Base-by-base conservation (phyloP, 2,888 invertebrate genomes). In the Mesodorylaimus sp. region DNA sequence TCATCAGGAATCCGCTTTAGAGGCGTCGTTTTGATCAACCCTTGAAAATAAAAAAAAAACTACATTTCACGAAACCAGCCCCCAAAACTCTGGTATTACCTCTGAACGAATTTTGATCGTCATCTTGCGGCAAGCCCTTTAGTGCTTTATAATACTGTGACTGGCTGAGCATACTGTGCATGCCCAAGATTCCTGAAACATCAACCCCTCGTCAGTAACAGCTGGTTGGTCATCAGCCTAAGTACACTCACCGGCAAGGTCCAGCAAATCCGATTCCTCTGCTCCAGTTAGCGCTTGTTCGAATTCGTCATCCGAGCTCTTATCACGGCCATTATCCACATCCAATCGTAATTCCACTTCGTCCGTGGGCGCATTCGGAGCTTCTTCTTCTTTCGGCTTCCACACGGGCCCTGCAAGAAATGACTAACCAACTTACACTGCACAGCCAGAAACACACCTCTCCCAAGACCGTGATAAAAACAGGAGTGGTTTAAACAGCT, bases 81-180 rank as follows among this genome's bases (percentile, higher is more conserved):
- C 10, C 10, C 32, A 32, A 32, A 32, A 32, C 10, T 13, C 16
- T 7, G 7, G 21, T 5, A 16, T 45, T 7, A 46, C 46, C 46
- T 23, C 21, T 19, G 24, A 48, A 48, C 3, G 44, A 16, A 7
- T 5, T 25, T 10, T 47, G 48, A 7, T 48, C 44, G 5, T 19
- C 5, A 25, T 41, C 25, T 23, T 41, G 44, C 7, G 5, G 47
- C n/a, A n/a, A 16, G 7, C 45, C 54, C 28, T 61, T 59, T 29
- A 66, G 60, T 2, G 68, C 66, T 19, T 65, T 65, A 52, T 68
- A 65, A 57, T 65, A 68, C 59, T 68, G 68, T 2, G 66, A 65
- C 59, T 69, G 69, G 51, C 65, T 69, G 49, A 69, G 54, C 65
- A 69, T 67, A 13, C 68, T 66, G 55, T 67, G 67, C 56, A 69